Evolutionary conservation across 1,140 invertebrate species (phyloP), one percentile per base, ranked within the genome.

Genomic region (Agrilus planipennis): DNA sequence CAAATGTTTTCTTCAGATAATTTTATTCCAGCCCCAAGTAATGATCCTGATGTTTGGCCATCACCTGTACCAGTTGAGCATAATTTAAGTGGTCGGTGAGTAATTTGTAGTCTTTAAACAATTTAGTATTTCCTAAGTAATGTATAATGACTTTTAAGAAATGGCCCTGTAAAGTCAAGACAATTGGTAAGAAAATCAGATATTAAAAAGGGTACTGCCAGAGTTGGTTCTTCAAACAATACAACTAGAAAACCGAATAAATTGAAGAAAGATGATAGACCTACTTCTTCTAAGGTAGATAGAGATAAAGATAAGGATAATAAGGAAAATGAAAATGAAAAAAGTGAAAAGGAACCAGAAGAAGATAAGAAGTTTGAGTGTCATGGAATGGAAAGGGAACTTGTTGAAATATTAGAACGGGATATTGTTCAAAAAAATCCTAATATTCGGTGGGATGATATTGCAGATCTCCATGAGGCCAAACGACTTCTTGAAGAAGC

Each of bases 371-470:
- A 86, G 60, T 99, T 97, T 73, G 92, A 97, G 61, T 77, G 86
- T 28, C 75, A 78, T 44, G 81, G 88, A 25, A 82, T 83, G 55
- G 93, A 99, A 64, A 76, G 81, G 32, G 93, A 96, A 61, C 72
- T 99, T 23, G 91, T 96, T 2, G 93, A 98, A 55, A 84, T 91
- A 69, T 69, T 75, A 78, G 94, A 98, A 67, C 70, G 93, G 59
- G 93, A 97, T 69, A 98, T 99, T 64, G 78, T 99, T 42, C 91
- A 96, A 67, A 93, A 92, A 65, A 91, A 98, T 71, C 90, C 92
- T 12, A 94, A 93, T 66, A 90, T 97, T 45, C 75, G 79, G 55
- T 98, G 94, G 93, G 86, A 88, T 58, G 94, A 99, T 62, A 98
- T 99, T 60, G 93, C 94, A 9, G 94, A 96, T 69, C 71, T 99